Percentiles rank a stretch among this genome's conserved stretches.
These are phyloP conservation scores for Thripadectes ignobilis DNA, from an alignment of 2,797 vertebrate genomes.

Conservation along the genomic window DNA sequence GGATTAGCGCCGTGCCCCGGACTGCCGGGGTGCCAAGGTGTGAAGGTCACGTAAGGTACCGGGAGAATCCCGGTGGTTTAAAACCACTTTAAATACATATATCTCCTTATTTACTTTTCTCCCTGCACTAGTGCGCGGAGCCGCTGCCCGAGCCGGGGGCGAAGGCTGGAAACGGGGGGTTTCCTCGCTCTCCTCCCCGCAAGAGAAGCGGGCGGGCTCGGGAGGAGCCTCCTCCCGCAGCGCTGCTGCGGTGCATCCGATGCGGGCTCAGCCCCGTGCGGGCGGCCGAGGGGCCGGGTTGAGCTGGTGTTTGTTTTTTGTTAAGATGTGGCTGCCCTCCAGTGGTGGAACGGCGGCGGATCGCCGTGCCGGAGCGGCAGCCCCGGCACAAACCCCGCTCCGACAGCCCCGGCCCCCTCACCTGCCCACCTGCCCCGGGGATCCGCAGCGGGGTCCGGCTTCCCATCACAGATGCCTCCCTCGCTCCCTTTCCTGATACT, in stretches of 20 bases:
- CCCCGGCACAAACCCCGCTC: background rate
- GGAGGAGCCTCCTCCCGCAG: background rate
- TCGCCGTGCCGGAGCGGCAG: background rate
- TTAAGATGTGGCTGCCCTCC: constrained; percentile 76
- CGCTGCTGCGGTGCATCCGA: background rate
- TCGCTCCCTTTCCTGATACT: rapidly evolving
- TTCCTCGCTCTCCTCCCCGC: background rate
- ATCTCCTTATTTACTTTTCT: background rate
- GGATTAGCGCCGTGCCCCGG: constrained; percentile 68
- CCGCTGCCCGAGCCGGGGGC: background rate
- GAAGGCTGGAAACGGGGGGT: background rate
- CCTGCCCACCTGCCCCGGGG: background rate
- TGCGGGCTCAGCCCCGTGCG: background rate
- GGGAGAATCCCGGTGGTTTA: background rate
- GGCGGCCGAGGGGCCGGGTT: background rate
- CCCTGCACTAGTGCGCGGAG: background rate
- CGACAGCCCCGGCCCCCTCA: background rate
- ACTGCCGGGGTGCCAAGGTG: constrained; percentile 49
- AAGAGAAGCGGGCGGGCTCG: background rate
- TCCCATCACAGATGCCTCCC: rapidly evolving
- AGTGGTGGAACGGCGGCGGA: constrained; percentile 68
- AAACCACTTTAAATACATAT: background rate
- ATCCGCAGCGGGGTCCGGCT: rapidly evolving
- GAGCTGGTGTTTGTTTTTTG: background rate
- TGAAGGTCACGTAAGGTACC: constrained; percentile 75